Base-by-base conservation (phyloP, 2,888 invertebrate species). In the Meiosimyza platycephala region DNA sequence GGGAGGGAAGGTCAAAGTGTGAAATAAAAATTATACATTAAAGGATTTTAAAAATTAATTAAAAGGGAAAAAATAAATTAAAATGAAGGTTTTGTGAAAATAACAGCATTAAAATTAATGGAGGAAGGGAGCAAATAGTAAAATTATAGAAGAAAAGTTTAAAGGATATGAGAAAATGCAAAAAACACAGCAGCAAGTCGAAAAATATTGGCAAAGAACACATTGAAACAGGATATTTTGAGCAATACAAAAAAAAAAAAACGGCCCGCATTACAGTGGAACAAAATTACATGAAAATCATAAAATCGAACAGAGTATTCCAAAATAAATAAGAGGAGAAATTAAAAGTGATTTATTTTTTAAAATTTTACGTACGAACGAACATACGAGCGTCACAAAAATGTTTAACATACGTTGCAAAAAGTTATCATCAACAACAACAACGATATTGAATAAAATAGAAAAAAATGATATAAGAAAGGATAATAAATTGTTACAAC, bases 401-500 rank as follows among this genome's bases (percentile, higher is more conserved):
- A 50, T 48, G 48, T 48, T 51, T 70, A 59, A 47, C 50, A 69
- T 69, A 60, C 69, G 60, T 50, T 50, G 15, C 16, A n/a, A 33
- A 13, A 18, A 22, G 54, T 63, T 70, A 63, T 62, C 16, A 70
- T 62, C 18, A 70, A 63, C 51, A 52, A 63, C 70, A 70, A 54
- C 70, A 70, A 63, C 70, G 70, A 70, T 62, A 62, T 69, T 63
- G 52, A 47, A 48, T 55, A 70, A 70, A 52, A 70, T 15, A 55
- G 22, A 70, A 69, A 70, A 16, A 70, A 50, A 70, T 52, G 63
- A 33, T 63, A 70, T 70, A 70, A 28, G 48, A 54, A 70, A 48
- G 54, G 9, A 70, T 63, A 70, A 70, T 40, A 68, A 70, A 63
- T 71, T 63, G 68, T 75, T 72, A 81, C 81, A 82, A 81, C 81